Base-by-base conservation (phyloP, 2,113 vertebrate genomes). In the Sturnus vulgaris region DNA sequence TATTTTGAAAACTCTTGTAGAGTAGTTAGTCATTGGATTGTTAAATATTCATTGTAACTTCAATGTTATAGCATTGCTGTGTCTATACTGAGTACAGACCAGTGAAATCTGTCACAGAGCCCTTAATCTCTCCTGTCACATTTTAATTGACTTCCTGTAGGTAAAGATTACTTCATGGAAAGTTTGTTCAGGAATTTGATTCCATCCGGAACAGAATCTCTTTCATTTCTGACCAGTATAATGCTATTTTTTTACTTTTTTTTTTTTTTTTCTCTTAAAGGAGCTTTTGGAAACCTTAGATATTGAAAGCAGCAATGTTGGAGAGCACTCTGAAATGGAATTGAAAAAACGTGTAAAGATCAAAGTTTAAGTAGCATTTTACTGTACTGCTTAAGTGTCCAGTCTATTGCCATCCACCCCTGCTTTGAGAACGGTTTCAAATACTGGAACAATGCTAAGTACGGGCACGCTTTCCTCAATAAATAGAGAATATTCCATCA, bases 81-180 rank as follows among this genome's bases (percentile, higher is more conserved):
- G 97, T 97, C 96, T 96, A 68, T 98, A 97, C 97, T 97, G 98
- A 98, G 96, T 86, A 88, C 97, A 98, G 98, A 98, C 98, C 97
- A 97, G 97, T 95, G 97, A 96, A 92, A 97, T 98, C 97, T 98
- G 98, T 98, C 98, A 98, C 97, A 96, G 98, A 98, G 97, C 98
- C 98, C 98, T 99, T 99, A 98, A 99, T 99, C 98, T 99, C 98
- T 97, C 96, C 97, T 98, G 98, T 98, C 98, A 98, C 98, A 97
- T 98, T 98, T 98, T 99, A 99, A 99, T 99, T 99, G 98, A 99
- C 98, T 99, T 99, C 98, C 98, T 98, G 98, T 98, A 98, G 98
- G 98, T 99, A 98, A 98, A 98, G 98, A 98, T 98, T 98, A 98
- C 98, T 99, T 98, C 98, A 96, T 97, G 98, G 97, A 95, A 98